phyloP scores from a whole-genome alignment of 2,113 vertebrate species.

The Laticauda colubrina region DNA sequence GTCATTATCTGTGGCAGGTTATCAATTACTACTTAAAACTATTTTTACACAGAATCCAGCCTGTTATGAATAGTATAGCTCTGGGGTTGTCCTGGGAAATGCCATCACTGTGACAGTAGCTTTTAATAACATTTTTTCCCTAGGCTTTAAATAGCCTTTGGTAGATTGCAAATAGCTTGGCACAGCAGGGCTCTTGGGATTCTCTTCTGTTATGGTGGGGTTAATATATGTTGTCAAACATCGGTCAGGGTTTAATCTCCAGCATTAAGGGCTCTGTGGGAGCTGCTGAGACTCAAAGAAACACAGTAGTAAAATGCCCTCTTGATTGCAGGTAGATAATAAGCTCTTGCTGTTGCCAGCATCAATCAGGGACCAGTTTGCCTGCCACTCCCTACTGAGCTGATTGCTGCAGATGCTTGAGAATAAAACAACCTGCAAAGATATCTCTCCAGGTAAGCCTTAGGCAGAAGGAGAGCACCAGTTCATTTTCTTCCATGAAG shows the following conservation, averaged over 20 bases:
- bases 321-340: constrained; percentile 59
- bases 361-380: constrained; percentile 15
- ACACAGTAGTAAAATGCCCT: constrained; percentile 26
- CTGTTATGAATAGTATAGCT: neutral
- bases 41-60: neutral
- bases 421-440: constrained; percentile 2
- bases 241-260: constrained; percentile 58
- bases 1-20: neutral
- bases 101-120: neutral
- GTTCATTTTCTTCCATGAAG: neutral
- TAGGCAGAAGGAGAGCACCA: neutral
- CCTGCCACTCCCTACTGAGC: constrained; percentile 16
- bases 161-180: neutral
- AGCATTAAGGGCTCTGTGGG: constrained; percentile 19
- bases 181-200: constrained; percentile 5
- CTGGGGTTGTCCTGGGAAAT: neutral
- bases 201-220: neutral
- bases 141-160: neutral
- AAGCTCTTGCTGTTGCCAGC: constrained; percentile 30
- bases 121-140: neutral
- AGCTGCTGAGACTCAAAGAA: constrained; percentile 15
- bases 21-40: neutral
- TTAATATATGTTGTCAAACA: constrained; percentile 44
- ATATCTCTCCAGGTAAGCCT: neutral
- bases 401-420: neutral